Conservation (phyloP, 2,888 invertebrate species). For the Macaria notata region DNA sequence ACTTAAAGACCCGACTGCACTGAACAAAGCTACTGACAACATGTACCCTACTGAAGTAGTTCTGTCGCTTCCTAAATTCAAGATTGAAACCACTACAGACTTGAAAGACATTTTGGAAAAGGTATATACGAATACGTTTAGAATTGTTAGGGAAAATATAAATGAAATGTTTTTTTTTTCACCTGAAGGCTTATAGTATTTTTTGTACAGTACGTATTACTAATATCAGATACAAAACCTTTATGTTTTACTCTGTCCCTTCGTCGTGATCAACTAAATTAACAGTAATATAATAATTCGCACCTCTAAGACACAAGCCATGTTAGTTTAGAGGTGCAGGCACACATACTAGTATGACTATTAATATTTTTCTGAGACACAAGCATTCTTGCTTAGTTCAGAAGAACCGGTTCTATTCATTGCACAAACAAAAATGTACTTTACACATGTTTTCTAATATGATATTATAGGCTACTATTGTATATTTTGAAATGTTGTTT, state of each 20-base stretch:
- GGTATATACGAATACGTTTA: constrained; percentile 60
- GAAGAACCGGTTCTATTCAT: too few relatives aligned
- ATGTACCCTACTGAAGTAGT: constrained; percentile 78
- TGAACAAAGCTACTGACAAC: constrained; percentile 62
- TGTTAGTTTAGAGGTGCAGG: too few relatives aligned
- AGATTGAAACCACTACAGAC: constrained; percentile 87
- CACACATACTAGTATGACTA: too few relatives aligned
- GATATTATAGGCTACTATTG: too few relatives aligned
- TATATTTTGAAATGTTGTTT: too few relatives aligned
- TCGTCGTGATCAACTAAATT: too few relatives aligned
- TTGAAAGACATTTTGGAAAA: constrained; percentile 82
- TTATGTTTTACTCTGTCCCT: not conserved
- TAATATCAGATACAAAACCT: not conserved
- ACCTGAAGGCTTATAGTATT: not conserved
- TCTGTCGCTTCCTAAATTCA: constrained; percentile 89
- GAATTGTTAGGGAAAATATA: constrained; percentile 25
- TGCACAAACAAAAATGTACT: too few relatives aligned
- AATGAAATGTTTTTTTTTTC: not conserved
- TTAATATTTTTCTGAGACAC: too few relatives aligned
- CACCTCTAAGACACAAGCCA: too few relatives aligned
- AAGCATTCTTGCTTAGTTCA: too few relatives aligned
- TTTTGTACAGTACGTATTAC: not conserved
- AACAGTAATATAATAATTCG: too few relatives aligned
- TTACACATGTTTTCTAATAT: too few relatives aligned
- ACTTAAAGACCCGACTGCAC: constrained; percentile 67